Conservation (phyloP, 2,888 invertebrate genomes). For the Epiblema foenella region DNA sequence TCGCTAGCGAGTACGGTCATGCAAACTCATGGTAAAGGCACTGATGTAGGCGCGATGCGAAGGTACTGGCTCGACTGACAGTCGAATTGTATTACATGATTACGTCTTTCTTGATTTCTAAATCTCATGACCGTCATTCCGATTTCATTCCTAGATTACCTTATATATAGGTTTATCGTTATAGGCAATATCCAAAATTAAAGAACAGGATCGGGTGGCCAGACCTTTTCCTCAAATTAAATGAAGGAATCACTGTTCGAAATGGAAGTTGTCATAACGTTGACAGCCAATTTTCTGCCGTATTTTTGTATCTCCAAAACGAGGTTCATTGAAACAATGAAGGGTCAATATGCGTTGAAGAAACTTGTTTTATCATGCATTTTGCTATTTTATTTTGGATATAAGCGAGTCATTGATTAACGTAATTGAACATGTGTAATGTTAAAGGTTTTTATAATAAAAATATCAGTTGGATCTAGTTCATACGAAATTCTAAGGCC, state of each 20-base stretch:
- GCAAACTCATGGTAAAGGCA: no score
- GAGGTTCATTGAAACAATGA: not conserved
- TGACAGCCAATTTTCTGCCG: slow-evolving; percentile 33
- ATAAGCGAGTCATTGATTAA: no score
- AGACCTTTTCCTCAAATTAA: slow-evolving; percentile 8
- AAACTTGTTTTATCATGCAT: not conserved
- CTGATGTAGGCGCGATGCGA: no score
- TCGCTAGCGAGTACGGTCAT: no score
- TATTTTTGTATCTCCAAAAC: slow-evolving; percentile 22
- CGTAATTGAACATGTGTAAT: no score
- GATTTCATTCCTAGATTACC: not conserved
- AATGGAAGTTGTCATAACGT: slow-evolving; percentile 13
- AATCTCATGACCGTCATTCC: not conserved
- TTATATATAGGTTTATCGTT: no score
- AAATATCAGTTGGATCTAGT: no score
- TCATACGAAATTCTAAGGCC: no score
- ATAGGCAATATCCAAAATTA: slow-evolving; percentile 15
- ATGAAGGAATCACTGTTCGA: not conserved
- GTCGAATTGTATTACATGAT: not conserved
- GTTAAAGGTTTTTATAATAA: no score
- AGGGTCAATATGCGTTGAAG: not conserved
- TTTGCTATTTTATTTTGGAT: not conserved
- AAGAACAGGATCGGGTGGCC: not conserved
- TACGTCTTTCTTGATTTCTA: not conserved
- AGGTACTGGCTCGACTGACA: no score